phyloP scores from a whole-genome alignment of 2,888 invertebrate genomes.

The Cosmorhoe ocellata region DNA sequence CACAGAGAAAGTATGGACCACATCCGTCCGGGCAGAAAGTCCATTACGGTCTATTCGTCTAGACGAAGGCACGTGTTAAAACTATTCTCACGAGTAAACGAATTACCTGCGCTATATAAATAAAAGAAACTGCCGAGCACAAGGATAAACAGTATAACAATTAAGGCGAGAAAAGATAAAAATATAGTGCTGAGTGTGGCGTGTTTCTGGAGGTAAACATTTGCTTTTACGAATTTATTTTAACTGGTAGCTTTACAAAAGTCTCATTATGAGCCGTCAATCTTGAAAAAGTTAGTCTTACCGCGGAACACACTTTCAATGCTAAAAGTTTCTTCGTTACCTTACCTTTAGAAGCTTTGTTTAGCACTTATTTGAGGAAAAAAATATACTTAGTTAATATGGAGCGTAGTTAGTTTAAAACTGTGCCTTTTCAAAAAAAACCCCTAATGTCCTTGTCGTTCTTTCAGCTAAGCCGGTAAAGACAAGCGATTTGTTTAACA shows the following conservation, averaged over 20 bases:
- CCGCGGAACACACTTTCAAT: slow-evolving; percentile 8
- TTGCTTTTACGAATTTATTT: slow-evolving; percentile 13
- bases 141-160: slow-evolving; percentile 64
- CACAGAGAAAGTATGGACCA: slow-evolving; percentile 46
- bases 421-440: too few relatives aligned
- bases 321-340: slow-evolving; percentile 9
- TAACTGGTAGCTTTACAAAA: slow-evolving; percentile 8
- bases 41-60: slow-evolving; percentile 76
- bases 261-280: slow-evolving; percentile 24
- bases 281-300: slow-evolving; percentile 14
- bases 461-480: too few relatives aligned
- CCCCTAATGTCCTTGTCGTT: too few relatives aligned
- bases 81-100: slow-evolving; percentile 77
- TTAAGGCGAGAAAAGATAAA: slow-evolving; percentile 52
- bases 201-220: slow-evolving; percentile 13
- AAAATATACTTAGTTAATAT: neutral
- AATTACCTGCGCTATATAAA: slow-evolving; percentile 73
- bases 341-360: slow-evolving; percentile 7
- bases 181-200: slow-evolving; percentile 33
- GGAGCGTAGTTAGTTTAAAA: too few relatives aligned
- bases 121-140: slow-evolving; percentile 59
- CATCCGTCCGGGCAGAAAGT: slow-evolving; percentile 64
- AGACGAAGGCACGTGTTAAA: slow-evolving; percentile 74
- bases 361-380: neutral
- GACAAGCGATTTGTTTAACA: too few relatives aligned